Evolutionary conservation across 2,113 vertebrate species (phyloP).

Genomic region (Trochalopteron elliotii): DNA sequence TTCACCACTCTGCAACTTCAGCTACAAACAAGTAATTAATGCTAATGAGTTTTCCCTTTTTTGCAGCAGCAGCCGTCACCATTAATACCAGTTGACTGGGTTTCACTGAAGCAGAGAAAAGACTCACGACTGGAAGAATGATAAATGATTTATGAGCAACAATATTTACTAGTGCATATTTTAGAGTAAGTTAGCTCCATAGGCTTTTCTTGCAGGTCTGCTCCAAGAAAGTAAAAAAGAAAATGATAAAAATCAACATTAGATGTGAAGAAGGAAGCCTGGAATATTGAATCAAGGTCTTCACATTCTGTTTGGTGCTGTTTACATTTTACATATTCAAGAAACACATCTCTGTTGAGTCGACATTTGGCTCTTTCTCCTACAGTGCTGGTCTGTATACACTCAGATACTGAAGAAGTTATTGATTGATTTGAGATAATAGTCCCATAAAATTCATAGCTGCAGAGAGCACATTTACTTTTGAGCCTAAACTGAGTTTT

Average conservation of each 20-base stretch:
- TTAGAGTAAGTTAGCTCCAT: constrained; percentile 18
- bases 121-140: constrained; percentile 55
- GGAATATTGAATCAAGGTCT: constrained; percentile 45
- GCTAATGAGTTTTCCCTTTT: constrained; percentile 41
- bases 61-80: constrained; percentile 36
- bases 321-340: constrained; percentile 25
- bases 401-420: background rate
- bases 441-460: background rate
- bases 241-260: constrained; percentile 27
- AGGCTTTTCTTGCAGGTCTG: constrained; percentile 26
- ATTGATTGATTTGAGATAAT: background rate
- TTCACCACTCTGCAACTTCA: constrained; percentile 30
- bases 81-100: constrained; percentile 63
- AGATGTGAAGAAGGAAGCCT: background rate
- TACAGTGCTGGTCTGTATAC: background rate
- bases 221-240: constrained; percentile 13
- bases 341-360: background rate
- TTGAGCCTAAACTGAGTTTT: background rate
- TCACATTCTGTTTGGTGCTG: background rate
- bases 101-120: constrained; percentile 61
- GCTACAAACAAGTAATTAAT: constrained; percentile 64
- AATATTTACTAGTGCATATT: constrained; percentile 54
- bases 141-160: constrained; percentile 66
- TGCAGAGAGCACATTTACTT: background rate
- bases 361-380: constrained; percentile 20